Base-by-base conservation (phyloP, 2,113 vertebrate genomes). In the Tyto alba region DNA sequence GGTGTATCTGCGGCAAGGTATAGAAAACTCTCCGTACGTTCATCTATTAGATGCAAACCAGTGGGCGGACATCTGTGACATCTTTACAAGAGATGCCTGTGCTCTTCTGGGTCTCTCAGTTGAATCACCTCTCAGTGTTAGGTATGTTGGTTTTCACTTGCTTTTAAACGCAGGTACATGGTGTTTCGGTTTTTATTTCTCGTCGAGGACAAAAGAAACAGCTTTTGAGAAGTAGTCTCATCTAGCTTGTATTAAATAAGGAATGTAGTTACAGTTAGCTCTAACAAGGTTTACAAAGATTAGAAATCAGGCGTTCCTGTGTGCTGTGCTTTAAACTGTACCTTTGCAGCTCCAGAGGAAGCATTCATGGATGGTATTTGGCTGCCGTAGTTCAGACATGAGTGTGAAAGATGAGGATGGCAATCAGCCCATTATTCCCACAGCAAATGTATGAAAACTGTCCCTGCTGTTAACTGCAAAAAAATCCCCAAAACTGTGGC, bases 31-130 rank as follows among this genome's bases (percentile, higher is more conserved):
- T 3, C 98, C 98, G 0, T 99, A 99, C 29, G 98, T 99, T 76
- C 98, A 99, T 90, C 97, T 99, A 22, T 67, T 99, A 25, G 98
- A 99, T 50, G 98, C 98, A 2, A 98, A 98, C 94, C 98, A 99
- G 96, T 99, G 98, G 98, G 98, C 98, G 27, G 98, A 99, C 96
- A 99, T 99, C 96, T 99, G 98, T 85, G 98, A 99, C 97, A 98
- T 99, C 97, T 99, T 99, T 13, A 99, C 98, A 0, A 98, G 98
- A 48, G 98, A 99, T 12, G 98, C 98, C 73, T 99, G 98, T 53
- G 98, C 98, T 57, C 98, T 99, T 7, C 97, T 99, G 85, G 98
- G 98, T 53, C 98, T 99, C 52, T 99, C 98, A 0, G 98, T 99
- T 47, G 98, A 99, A 84, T 99, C 98, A 19, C 98, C 98, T 19